Evolutionary conservation across 2,888 invertebrate genomes (phyloP), one percentile per base, ranked within the genome.

Genomic region (Microdon myrmicae): DNA sequence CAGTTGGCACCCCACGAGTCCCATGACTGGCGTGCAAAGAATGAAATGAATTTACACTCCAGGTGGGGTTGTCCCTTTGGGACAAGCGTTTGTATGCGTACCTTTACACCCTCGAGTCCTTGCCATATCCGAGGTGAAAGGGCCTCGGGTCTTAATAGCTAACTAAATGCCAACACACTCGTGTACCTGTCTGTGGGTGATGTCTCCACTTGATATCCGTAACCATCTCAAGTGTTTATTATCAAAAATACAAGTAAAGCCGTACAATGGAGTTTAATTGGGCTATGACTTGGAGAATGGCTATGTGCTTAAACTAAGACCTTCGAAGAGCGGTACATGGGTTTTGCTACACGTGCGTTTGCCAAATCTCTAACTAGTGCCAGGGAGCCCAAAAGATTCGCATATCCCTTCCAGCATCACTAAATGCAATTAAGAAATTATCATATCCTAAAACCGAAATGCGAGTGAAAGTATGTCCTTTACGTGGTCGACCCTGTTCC

Each of bases 181-280:
- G 9, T 6, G 9, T 19, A 10, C 4, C 10, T 17, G 14, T 8
- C 4, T 8, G 13, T 22, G 19, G 10, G 2, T 7, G 10, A 10
- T 10, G 7, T 10, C 38, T 6, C 41, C 37, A 29, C 22, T 29
- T 29, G 31, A 31, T 64, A 47, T 64, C 19, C 45, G 32, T 58
- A 64, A 64, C 58, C 56, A 58, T 64, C 51, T 58, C 64, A 37
- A 58, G 64, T 58, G 64, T 58, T 64, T 64, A 64, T 64, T 58
- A 58, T 58, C 47, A 47, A 43, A 49, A 59, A 51, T n/a, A n/a
- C n/a, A n/a, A n/a, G n/a, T 58, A 51, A 61, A 39, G 44, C 34
- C 41, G n/a, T n/a, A n/a, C n/a, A n/a, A n/a, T n/a, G n/a, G n/a
- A n/a, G n/a, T n/a, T n/a, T n/a, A n/a, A n/a, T n/a, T n/a, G n/a